Evolutionary conservation across 2,888 invertebrate genomes (phyloP), one percentile per base, ranked within the genome.

Genomic region (Synergus umbraculus): DNA sequence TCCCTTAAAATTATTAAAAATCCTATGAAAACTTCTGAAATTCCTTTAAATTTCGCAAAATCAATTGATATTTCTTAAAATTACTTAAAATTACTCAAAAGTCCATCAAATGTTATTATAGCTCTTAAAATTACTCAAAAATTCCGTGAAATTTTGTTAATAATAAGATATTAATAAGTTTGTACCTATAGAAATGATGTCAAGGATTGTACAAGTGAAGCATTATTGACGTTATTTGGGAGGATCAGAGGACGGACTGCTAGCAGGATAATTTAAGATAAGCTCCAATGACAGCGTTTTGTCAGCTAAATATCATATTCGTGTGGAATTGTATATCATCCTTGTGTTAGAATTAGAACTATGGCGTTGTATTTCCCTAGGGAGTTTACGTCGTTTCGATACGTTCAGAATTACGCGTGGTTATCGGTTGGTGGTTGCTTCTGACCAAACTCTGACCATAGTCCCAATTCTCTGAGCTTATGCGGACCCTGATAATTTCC

Each of bases 231-330:
- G 13, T 37, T 29, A 64, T 29, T 29, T 29, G 29, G 12, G 10
- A 66, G 41, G 66, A 44, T 66, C 18, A 66, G 18, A 44, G 66
- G 67, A 69, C 58, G 78, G 76, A 77, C 78, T 80, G 46, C 79
- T 73, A 77, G 37, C 43, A 64, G 78, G 79, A 78, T 79, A 83
- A 79, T 81, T 84, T 81, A 79, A 86, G 87, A 88, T 88, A 87
- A 87, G 86, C 86, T 84, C 83, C 85, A 86, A 87, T 87, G 86
- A 86, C 87, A 86, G 86, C 84, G 85, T 87, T 87, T 87, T 86
- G 86, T 88, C 87, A 85, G 84, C 81, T 79, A 76, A 76, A 69
- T 78, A 79, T 76, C 79, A 69, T 79, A 58, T 65, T 76, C 76
- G 76, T 60, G 78, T n/a, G n/a, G 12, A 44, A 44, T 7, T 66